Conservation (phyloP, 2,797 vertebrate species). For the Neosalanx taihuensis region DNA sequence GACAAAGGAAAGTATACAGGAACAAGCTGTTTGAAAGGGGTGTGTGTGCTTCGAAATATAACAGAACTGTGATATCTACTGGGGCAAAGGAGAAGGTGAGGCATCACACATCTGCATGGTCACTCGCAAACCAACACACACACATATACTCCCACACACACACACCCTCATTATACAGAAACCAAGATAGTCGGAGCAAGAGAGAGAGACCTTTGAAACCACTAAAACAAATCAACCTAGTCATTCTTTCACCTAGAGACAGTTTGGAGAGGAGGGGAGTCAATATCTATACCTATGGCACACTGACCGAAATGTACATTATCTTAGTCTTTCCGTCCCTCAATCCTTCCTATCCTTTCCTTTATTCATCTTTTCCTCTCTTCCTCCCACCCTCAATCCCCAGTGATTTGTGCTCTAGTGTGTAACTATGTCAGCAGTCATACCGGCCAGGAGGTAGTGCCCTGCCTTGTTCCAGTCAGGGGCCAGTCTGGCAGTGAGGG, state of each 20-base stretch:
- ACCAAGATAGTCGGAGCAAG: not conserved
- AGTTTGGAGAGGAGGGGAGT: not conserved
- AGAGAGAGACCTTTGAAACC: slow-evolving; percentile 6
- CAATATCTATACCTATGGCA: not conserved
- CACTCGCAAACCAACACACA: slow-evolving; percentile 4
- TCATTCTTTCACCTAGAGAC: too few species aligned
- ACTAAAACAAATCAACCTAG: not conserved
- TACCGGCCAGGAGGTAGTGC: slow-evolving; percentile 83
- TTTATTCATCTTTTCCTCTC: too few species aligned
- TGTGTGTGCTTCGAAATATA: too few species aligned
- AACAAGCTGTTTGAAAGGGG: too few species aligned
- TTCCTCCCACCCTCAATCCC: too few species aligned
- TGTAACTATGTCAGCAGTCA: not conserved
- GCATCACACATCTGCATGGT: slow-evolving; percentile 17
- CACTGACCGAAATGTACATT: not conserved
- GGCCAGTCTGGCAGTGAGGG: slow-evolving; percentile 75
- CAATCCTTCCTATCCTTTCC: too few species aligned
- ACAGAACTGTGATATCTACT: not conserved
- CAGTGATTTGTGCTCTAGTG: not conserved
- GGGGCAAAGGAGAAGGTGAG: slow-evolving; percentile 16
- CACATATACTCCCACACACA: not conserved
- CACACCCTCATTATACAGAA: not conserved
- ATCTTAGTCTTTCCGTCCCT: too few species aligned
- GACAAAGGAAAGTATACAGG: too few species aligned
- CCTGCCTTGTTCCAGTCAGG: slow-evolving; percentile 88